phyloP scores from a whole-genome alignment of 2,797 vertebrate genomes.

The Merluccius polli region DNA sequence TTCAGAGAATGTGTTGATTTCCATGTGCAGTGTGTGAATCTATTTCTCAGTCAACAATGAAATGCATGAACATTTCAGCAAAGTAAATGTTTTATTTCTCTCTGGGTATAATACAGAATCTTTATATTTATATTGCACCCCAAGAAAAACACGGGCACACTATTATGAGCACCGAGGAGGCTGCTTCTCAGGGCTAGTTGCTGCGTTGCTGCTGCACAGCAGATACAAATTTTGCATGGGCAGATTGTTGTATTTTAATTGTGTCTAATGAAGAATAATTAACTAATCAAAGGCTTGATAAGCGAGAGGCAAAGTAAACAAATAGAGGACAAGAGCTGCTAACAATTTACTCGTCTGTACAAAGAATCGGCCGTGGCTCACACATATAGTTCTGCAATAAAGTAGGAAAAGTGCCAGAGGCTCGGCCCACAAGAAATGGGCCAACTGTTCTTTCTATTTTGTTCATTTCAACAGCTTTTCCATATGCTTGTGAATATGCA shows the following conservation, averaged over 20 bases:
- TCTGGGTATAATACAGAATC: slow-evolving; percentile 75
- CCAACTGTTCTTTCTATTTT: slow-evolving; percentile 39
- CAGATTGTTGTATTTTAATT: slow-evolving; percentile 72
- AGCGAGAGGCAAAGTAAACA: slow-evolving; percentile 66
- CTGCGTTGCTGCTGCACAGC: slow-evolving; percentile 43
- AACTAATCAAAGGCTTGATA: slow-evolving; percentile 77
- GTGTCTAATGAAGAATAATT: slow-evolving; percentile 81
- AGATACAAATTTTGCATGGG: slow-evolving; percentile 63
- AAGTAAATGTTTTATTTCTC: slow-evolving; percentile 75
- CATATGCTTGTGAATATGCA: slow-evolving; percentile 53
- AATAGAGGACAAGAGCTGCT: slow-evolving; percentile 67
- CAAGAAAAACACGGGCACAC: slow-evolving; percentile 69
- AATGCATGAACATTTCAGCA: slow-evolving; percentile 71
- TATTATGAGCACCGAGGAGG: slow-evolving; percentile 39
- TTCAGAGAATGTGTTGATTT: slow-evolving; percentile 78
- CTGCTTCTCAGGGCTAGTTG: not conserved
- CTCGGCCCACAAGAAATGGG: slow-evolving; percentile 41
- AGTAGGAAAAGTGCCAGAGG: slow-evolving; percentile 57
- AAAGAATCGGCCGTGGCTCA: slow-evolving; percentile 39
- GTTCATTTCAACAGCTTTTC: slow-evolving; percentile 54
- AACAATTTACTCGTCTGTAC: slow-evolving; percentile 49
- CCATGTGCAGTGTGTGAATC: slow-evolving; percentile 72
- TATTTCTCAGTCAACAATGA: slow-evolving; percentile 68
- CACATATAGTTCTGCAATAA: slow-evolving; percentile 33
- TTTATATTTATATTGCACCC: slow-evolving; percentile 59